Evolutionary conservation across 2,113 vertebrate species (phyloP).

Genomic region (Loxodonta africana): DNA sequence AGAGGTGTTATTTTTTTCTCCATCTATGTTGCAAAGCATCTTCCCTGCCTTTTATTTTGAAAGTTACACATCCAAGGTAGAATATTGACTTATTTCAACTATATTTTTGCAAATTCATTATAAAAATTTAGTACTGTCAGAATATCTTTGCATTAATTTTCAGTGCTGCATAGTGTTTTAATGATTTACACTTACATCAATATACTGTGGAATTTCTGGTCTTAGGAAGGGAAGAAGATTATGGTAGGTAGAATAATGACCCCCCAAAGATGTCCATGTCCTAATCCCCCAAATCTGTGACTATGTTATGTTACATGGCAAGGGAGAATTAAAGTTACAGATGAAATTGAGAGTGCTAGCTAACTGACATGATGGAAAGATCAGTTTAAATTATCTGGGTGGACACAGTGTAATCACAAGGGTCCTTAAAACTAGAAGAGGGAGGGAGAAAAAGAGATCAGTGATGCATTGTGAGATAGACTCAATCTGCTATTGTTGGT

Average conservation of each 20-base stretch:
- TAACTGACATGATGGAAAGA: background rate
- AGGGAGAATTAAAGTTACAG: background rate
- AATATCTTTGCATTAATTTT: background rate
- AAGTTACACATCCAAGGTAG: background rate
- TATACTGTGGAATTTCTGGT: background rate
- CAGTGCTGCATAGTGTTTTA: background rate
- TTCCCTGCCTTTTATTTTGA: background rate
- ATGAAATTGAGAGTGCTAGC: background rate
- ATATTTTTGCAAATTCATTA: background rate
- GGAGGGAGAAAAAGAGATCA: background rate
- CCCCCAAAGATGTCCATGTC: background rate
- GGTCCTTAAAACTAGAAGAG: background rate
- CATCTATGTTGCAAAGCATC: background rate
- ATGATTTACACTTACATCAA: background rate
- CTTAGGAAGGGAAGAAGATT: background rate
- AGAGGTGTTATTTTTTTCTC: background rate
- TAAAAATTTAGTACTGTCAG: background rate
- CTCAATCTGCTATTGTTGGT: background rate
- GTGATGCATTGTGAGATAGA: background rate
- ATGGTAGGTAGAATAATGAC: background rate
- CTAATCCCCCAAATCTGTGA: background rate
- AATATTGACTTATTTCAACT: background rate
- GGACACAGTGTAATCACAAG: no score
- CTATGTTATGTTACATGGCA: background rate
- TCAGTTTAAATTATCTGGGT: background rate